These are phyloP conservation scores for Acleris sparsana DNA, from an alignment of 2,888 invertebrate species.

Conservation along the genomic window DNA sequence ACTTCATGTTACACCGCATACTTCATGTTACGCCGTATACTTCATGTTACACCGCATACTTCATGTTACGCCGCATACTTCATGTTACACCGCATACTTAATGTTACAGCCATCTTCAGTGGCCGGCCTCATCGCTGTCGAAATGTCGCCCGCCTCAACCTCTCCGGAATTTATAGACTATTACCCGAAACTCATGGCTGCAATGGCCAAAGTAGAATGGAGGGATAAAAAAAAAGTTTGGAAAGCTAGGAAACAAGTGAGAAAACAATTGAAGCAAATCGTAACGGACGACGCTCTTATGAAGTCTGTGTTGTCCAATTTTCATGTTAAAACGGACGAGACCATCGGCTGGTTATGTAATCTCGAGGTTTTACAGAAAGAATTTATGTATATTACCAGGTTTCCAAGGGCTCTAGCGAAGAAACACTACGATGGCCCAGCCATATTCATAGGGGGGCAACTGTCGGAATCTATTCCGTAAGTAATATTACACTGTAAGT, in stretches of 20 bases:
- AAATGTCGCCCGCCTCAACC: conserved; percentile 85
- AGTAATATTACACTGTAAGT: too few relatives aligned
- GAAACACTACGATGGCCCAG: conserved; percentile 84
- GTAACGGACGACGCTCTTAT: conserved; percentile 84
- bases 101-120: conserved; percentile 78
- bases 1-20: too few relatives aligned
- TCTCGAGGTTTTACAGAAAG: conserved; percentile 85
- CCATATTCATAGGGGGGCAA: conserved; percentile 93
- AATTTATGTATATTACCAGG: conserved; percentile 84
- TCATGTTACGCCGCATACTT: too few relatives aligned
- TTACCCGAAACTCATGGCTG: conserved; percentile 84
- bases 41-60: too few relatives aligned
- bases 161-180: conserved; percentile 77
- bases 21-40: too few relatives aligned
- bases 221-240: conserved; percentile 49
- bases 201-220: conserved; percentile 62
- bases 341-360: conserved; percentile 89
- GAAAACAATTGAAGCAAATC: conserved; percentile 49
- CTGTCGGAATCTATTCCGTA: conserved; percentile 90
- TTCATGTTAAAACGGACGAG: conserved; percentile 68
- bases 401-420: conserved; percentile 81
- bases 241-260: conserved; percentile 52
- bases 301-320: conserved; percentile 74
- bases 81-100: background rate
- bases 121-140: conserved; percentile 85